Evolutionary conservation across 1,140 invertebrate species (phyloP), one percentile per base, ranked within the genome.

Genomic region (Probaryconus sp.): DNA sequence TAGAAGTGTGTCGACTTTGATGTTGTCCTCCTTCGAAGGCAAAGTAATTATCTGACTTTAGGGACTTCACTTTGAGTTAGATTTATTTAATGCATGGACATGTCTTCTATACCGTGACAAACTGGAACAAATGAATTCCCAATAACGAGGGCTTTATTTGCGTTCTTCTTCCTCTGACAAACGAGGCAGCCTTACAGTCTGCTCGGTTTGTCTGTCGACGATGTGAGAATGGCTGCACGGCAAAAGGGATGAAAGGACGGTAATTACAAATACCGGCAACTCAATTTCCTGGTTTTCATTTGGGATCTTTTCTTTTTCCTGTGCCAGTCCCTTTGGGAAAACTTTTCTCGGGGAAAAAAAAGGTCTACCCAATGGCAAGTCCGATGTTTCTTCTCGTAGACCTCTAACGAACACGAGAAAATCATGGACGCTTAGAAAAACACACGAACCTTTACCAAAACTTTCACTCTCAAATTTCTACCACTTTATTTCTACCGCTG

Each of bases 241-340:
- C 42, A 6, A 45, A 67, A 68, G 56, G 56, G 50, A 68, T 68
- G 60, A 79, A 73, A 79, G 55, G 43, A 71, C 63, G 48, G 76
- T 78, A 79, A 79, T 79, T 78, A 78, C 78, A 78, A 79, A 79
- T 78, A 76, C 71, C 64, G 74, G 68, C 51, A 64, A 71, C 63
- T 78, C 72, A 60, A 74, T 76, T 79, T 72, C 56, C 71, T 53
- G 31, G 50, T 69, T 72, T 69, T 72, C 58, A 68, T 45, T 64
- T n/a, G 48, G 28, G 13, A 53, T 63, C 53, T 77, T 63, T 33
- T 67, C 47, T 67, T 61, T 73, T 48, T 55, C 13, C 24, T 40
- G 24, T 30, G 31, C 26, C 37, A 16, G 17, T 48, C 43, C 68
- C 55, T 18, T n/a, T 48, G 47, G 47, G 61, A 58, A 55, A 65